Evolutionary conservation across 30 jellyfish, hydroid and myxozoan species (phyloP), one percentile per base, ranked within the genome.

Genomic region (Morbakka virulenta): DNA sequence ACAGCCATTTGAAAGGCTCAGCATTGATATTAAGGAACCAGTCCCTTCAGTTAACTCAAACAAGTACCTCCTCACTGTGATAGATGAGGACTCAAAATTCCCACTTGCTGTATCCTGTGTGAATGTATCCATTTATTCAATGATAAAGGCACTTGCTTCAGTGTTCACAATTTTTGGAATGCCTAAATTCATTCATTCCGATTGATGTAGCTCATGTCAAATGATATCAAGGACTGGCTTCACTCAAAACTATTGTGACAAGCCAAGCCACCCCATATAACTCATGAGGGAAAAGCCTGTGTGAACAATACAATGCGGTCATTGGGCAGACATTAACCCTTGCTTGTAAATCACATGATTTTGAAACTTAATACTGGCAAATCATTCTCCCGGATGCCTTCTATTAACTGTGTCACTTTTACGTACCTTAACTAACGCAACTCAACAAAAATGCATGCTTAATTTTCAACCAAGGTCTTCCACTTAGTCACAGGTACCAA

Each of bases 391-490:
- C 92, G 4, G 94, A 80, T 27, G 91, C 68, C 11, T 20, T 81
- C 23, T 91, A 82, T 52, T 74, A 91, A 29, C 27, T 82, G 41
- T 84, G 3, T 82, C 91, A 25, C 92, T 72, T 1, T 64, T 84
- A 3, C 49, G 29, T 28, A 84, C 94, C 21, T 51, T 94, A 13
- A 84, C 94, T 52, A 76, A 84, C 50, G 31, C 24, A 6, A 82
- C 95, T 14, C 95, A 92, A 35, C 94, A 75, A 26, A 77, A 82
- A 34, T n/a, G 84, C 12, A 28, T 82, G 28, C 53, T 82, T 26
- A 62, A 32, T 47, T 75, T 52, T 63, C 29, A 67, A 22, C 49
- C 72, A 13, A 3, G 52, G 0, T 75, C 94, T 12, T 4, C 74
- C 4, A 28, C 33, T 22, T 81, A 72, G 6, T 6, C 30, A 25